Evolutionary conservation across 1,140 invertebrate species (phyloP), one percentile per base, ranked within the genome.

Genomic region (Eueides isabella): DNA sequence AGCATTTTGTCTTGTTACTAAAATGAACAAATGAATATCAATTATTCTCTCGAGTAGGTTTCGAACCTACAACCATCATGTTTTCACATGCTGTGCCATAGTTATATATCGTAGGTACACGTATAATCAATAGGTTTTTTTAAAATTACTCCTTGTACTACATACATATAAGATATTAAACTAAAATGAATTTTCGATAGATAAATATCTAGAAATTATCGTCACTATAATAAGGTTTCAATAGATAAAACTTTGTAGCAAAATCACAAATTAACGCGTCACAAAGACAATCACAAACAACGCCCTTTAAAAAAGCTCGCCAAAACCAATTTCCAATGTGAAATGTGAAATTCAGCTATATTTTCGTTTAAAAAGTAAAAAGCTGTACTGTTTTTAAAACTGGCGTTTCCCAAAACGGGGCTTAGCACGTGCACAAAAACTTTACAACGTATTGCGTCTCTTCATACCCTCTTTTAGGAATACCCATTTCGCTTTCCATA

Each of bases 371-470:
- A 26, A 55, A 55, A 26, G 19, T 55, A 55, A 55, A 55, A 55
- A 55, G 23, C 48, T 19, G 16, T 55, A 55, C 48, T 55, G 48
- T 55, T 55, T 48, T 55, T 55, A 55, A 55, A 55, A 55, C 23
- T 26, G 48, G 48, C 48, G 19, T 55, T 55, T 26, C 48, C 48
- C 48, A 55, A 55, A 55, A 55, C 48, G 48, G 23, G 48, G 48
- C 48, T 55, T 55, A 55, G 48, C 48, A 55, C 48, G 48, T 55
- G 48, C 48, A 55, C 48, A 55, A 55, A 55, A 55, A 19, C 48
- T 55, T 55, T 55, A 55, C 48, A 55, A 55, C 23, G 48, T 55
- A 55, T 55, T 55, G 48, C 48, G 48, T 55, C 48, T 55, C 48
- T 55, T 55, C 48, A 55, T 55, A 11, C 48, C 48, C 23, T 23